Percentiles rank a stretch among this genome's conserved stretches.
Conservation (phyloP, 2,888 invertebrate genomes). For the Amiota minor region DNA sequence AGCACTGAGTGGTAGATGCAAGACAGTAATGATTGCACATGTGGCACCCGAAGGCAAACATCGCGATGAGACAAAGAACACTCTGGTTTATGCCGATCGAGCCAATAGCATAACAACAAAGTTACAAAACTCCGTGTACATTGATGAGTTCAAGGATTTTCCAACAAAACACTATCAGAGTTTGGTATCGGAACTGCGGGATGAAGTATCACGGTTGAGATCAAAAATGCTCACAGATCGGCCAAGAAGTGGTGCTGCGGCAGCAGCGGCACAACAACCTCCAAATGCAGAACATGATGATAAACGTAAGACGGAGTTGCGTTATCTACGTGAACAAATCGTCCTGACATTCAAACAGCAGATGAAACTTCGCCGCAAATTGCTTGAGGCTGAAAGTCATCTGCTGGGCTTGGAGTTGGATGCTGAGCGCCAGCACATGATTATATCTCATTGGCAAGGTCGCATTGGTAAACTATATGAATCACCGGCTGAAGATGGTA, state of each 20-base stretch:
- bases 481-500: conserved; percentile 70
- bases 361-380: conserved; percentile 88
- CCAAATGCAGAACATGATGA: conserved; percentile 73
- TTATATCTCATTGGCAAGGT: conserved; percentile 90
- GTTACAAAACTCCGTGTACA: conserved; percentile 72
- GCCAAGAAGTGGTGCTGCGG: conserved; percentile 74
- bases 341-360: conserved; percentile 93
- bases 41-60: conserved; percentile 87
- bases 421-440: conserved; percentile 89
- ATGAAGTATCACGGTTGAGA: conserved; percentile 86
- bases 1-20: conserved; percentile 91
- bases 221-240: conserved; percentile 85
- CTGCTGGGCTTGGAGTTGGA: conserved; percentile 89
- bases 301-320: conserved; percentile 75
- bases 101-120: conserved; percentile 90
- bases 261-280: conserved; percentile 51
- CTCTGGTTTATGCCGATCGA: conserved; percentile 93
- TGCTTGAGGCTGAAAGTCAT: conserved; percentile 94
- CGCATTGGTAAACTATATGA: conserved; percentile 80
- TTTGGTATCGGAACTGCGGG: conserved; percentile 77
- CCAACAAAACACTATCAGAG: conserved; percentile 74
- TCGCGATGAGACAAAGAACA: conserved; percentile 94
- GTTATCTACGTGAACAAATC: conserved; percentile 86
- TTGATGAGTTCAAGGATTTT: conserved; percentile 73
- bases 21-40: conserved; percentile 98